phyloP scores from a whole-genome alignment of 2,797 vertebrate species.

The Sebastes taczanowskii region DNA sequence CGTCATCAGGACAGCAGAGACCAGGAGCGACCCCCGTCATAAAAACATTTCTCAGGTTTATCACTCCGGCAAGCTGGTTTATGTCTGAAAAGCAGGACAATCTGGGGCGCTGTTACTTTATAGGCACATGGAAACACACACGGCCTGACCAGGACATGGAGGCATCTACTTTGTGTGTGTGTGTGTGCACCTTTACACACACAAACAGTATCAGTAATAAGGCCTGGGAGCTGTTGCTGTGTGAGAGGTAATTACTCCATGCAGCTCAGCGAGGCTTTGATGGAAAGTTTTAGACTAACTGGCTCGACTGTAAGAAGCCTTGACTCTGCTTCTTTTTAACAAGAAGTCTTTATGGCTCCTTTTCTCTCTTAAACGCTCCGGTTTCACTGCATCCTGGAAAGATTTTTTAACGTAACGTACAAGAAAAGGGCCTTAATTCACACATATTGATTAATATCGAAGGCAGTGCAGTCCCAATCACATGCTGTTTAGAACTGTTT shows the following conservation, averaged over 20 bases:
- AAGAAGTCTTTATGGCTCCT: slow-evolving; percentile 63
- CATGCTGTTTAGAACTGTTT: neutral
- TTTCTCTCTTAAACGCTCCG: slow-evolving; percentile 46
- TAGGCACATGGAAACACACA: slow-evolving; percentile 46
- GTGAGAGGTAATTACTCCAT: slow-evolving; percentile 75
- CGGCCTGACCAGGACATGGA: slow-evolving; percentile 30
- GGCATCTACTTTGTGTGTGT: neutral
- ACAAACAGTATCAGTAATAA: slow-evolving; percentile 70
- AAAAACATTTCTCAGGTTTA: slow-evolving; percentile 67
- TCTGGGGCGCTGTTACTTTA: slow-evolving; percentile 51
- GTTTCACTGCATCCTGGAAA: slow-evolving; percentile 50
- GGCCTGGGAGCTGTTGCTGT: slow-evolving; percentile 71
- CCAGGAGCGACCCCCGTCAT: slow-evolving; percentile 58
- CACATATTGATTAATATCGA: no score
- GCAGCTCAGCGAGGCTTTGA: slow-evolving; percentile 70
- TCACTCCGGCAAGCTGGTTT: slow-evolving; percentile 63
- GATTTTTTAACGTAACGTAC: slow-evolving; percentile 16
- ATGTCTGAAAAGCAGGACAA: slow-evolving; percentile 55
- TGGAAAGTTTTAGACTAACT: slow-evolving; percentile 78
- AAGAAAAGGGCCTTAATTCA: neutral
- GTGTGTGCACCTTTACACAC: slow-evolving; percentile 31
- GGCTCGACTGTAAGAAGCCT: slow-evolving; percentile 66
- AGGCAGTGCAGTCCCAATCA: neutral
- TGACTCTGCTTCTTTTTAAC: slow-evolving; percentile 58
- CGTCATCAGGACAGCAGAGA: slow-evolving; percentile 51